Base-by-base conservation (phyloP, 2,888 invertebrate genomes). In the Hydraecia micacea region DNA sequence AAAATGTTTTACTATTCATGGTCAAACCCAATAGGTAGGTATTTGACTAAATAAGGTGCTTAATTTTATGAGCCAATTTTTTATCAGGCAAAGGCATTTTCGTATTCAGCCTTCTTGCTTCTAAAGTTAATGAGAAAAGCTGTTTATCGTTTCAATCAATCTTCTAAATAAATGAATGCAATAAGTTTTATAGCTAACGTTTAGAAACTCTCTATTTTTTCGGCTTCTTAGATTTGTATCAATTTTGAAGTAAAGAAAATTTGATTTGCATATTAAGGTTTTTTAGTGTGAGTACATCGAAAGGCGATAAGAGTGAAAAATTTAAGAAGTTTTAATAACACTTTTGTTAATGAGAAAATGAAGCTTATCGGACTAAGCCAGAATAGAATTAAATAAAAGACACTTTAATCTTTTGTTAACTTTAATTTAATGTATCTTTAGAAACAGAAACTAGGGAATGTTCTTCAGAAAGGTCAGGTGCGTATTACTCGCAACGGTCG, bases 91-190 rank as follows among this genome's bases (percentile, higher is more conserved):
- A 74, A 55, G 58, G 62, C 63, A 67, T 87, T 87, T 83, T 77
- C 67, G 83, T 78, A 75, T 83, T 66, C 67, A 81, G 49, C 67
- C 71, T 77, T 52, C 55, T 68, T 82, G 81, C 75, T 76, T 71
- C 65, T 72, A 60, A 62, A 81, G 70, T 86, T 88, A 89, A 91
- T 89, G 87, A 89, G 88, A 89, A 89, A 91, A 91, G 86, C 90
- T 86, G 81, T 84, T 75, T 72, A 88, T 83, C 79, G 82, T 85
- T 90, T 55, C 88, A 89, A 90, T 91, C 86, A 89, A 91, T 90
- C 86, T 88, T 74, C 39, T 75, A 75, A 88, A 90, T 87, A 89
- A 91, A 92, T 89, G 66, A 89, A 81, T 86, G 89, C 88, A 83
- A 89, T 90, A 77, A 86, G 72, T 84, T 88, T 88, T 85, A 80